A percentile compares a stretch with the other conserved stretches of the same genome.
phyloP scores from a whole-genome alignment of 2,888 invertebrate species.

The Lasioglossum marginatum region DNA sequence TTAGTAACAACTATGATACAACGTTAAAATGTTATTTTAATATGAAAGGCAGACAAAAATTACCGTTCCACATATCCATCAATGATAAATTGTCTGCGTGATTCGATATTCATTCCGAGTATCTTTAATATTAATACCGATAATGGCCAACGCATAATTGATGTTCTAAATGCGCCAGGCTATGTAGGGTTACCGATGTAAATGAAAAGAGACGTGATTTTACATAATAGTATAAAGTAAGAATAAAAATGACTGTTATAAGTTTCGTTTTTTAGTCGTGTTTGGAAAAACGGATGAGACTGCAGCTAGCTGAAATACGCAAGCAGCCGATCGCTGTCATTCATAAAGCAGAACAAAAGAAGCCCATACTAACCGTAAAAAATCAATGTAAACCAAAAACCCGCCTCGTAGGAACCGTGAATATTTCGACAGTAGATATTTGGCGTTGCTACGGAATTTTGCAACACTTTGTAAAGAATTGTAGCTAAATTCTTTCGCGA shows the following conservation, averaged over 20 bases:
- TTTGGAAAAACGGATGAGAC: not conserved
- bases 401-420: not conserved
- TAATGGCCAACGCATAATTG: not conserved
- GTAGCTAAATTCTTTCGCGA: conserved; percentile 14
- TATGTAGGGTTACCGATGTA: not conserved
- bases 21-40: not conserved
- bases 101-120: not conserved
- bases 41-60: not conserved
- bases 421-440: conserved; percentile 9
- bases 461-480: conserved; percentile 19
- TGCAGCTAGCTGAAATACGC: not conserved
- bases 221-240: not conserved
- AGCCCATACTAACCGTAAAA: not conserved
- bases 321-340: not conserved
- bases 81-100: not conserved
- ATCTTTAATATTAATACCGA: not conserved
- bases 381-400: conserved; percentile 11
- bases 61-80: not conserved
- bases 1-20: not conserved
- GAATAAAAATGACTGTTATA: not conserved
- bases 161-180: not conserved
- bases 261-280: not conserved
- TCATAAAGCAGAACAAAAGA: not conserved
- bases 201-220: not conserved
- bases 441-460: conserved; percentile 12